Evolutionary conservation across 2,113 vertebrate species (phyloP).

Genomic region (Sisor rabdophorus): DNA sequence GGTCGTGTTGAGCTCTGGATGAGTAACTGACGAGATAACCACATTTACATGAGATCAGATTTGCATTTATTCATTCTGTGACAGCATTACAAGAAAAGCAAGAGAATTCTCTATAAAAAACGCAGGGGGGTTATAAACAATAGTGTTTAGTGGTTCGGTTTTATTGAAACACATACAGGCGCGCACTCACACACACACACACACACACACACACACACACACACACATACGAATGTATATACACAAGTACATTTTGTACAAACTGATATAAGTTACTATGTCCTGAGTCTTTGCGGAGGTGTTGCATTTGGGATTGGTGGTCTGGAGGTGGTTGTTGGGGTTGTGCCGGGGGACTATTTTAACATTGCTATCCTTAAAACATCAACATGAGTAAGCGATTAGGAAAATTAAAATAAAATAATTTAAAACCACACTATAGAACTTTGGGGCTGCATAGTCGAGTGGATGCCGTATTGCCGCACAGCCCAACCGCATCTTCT

Average conservation of each 20-base stretch:
- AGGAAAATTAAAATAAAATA: conserved; percentile 66
- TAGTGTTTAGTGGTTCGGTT: conserved; percentile 72
- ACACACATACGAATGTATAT: conserved; percentile 53
- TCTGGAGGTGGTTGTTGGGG: conserved; percentile 39
- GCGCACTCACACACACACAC: neutral
- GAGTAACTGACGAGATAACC: conserved; percentile 8
- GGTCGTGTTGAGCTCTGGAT: conserved; percentile 5
- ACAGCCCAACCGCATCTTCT: neutral
- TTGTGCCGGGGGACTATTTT: conserved; percentile 33
- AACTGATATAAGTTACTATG: conserved; percentile 74
- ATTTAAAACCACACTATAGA: conserved; percentile 69
- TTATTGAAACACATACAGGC: conserved; percentile 60
- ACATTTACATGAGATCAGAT: conserved; percentile 49
- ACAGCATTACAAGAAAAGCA: conserved; percentile 68
- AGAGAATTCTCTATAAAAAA: conserved; percentile 55
- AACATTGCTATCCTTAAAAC: conserved; percentile 62
- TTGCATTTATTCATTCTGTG: conserved; percentile 71
- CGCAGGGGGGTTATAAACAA: conserved; percentile 64
- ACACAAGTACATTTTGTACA: conserved; percentile 78
- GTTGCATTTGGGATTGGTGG: conserved; percentile 45
- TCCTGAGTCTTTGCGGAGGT: conserved; percentile 69
- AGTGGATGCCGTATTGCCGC: conserved; percentile 45
- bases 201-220: neutral
- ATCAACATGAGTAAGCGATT: conserved; percentile 56
- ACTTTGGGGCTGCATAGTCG: conserved; percentile 53